Conservation (phyloP, 92 coral and sea anemone genomes). For the Galaxea fascicularis region DNA sequence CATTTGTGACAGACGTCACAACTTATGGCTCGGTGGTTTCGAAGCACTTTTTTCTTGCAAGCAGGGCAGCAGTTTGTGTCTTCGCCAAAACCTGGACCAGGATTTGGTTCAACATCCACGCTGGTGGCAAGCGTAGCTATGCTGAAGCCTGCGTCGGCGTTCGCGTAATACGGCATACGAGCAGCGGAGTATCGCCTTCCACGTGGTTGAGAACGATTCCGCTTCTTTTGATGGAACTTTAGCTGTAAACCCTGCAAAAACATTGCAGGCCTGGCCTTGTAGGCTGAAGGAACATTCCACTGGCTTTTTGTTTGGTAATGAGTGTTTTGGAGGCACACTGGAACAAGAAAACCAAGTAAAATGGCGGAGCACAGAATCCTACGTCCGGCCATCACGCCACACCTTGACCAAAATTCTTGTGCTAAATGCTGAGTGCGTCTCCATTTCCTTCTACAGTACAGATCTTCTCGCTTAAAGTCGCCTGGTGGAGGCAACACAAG, state of each 20-base stretch:
- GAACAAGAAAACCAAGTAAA: background rate
- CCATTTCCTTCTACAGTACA: too few relatives aligned
- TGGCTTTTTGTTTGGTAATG: background rate
- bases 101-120: constrained; percentile 8
- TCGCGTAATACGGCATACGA: background rate
- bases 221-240: constrained; percentile 1
- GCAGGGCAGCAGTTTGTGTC: constrained; percentile 5
- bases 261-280: background rate
- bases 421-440: background rate
- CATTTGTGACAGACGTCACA: too few relatives aligned
- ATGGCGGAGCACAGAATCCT: background rate
- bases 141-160: constrained; percentile 13
- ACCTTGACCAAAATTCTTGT: background rate
- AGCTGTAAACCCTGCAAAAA: background rate
- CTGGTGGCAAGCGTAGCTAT: constrained; percentile 12
- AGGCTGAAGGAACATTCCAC: too few relatives aligned
- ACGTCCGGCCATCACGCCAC: too few relatives aligned
- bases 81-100: constrained; percentile 6
- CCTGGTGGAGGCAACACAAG: too few relatives aligned
- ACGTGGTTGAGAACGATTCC: constrained; percentile 3
- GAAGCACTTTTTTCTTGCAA: background rate
- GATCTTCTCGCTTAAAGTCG: too few relatives aligned
- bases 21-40: constrained; percentile 17
- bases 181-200: too few relatives aligned
- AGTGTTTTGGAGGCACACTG: background rate